Evolutionary conservation across 2,797 vertebrate species (phyloP), one percentile per base, ranked within the genome.

Genomic region (Podarcis siculus): DNA sequence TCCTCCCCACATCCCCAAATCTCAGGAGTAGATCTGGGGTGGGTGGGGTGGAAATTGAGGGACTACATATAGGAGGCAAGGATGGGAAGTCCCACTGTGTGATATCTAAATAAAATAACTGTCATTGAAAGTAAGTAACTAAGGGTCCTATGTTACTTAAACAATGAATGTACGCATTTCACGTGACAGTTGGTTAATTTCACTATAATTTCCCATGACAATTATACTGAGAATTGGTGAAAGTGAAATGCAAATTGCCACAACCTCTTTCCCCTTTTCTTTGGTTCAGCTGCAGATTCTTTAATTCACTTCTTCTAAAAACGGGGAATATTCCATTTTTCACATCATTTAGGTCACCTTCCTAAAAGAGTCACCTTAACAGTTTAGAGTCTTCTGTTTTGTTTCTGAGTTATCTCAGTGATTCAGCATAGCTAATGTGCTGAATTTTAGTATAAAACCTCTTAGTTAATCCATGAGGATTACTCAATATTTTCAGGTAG

Each of bases 341-440:
- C n/a, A 87, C 8, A 77, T 37, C 23, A 83, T 55, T 30, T 35
- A 90, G 85, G 7, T 80, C 42, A 79, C 82, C 49, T 88, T 67
- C 58, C 3, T 79, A 66, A 37, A 4, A 88, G 88, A 81, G 85
- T 92, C 76, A 86, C 10, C 88, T 39, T 66, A 69, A 39, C 71
- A 86, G 35, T 73, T 27, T 23, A 75, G 49, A 61, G 7, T 37
- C 39, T 61, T 5, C 32, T n/a, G 72, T 37, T 72, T 30, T 73
- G n/a, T 72, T 42, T 55, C 19, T 89, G 83, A 82, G 58, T 2
- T 79, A 87, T 2, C 17, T 9, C 30, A 66, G 10, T 69, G 21
- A 2, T 27, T 76, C 61, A 30, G 61, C 82, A 35, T n/a, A 13
- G 35, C 1, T 35, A 77, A 87, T 0, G 0, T 80, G 85, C 75